These are phyloP conservation scores for Oreocharis arfaki DNA, from an alignment of 2,113 vertebrate genomes.

Conservation along the genomic window DNA sequence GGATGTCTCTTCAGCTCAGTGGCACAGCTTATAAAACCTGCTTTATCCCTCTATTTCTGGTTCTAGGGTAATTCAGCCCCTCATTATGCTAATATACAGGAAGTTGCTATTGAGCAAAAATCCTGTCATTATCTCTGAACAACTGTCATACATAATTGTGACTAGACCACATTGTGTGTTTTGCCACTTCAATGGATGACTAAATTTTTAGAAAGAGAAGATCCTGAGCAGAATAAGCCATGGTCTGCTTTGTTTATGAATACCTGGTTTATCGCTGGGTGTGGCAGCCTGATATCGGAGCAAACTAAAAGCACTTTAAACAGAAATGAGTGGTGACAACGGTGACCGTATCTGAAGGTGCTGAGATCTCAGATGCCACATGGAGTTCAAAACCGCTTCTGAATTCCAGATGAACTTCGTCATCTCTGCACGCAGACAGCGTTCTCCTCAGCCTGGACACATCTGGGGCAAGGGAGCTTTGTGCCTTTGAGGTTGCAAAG, in stretches of 20 bases:
- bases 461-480: neutral
- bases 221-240: neutral
- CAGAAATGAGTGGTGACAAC: neutral
- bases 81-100: neutral
- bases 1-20: neutral
- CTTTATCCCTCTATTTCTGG: neutral
- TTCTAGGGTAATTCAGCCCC: neutral
- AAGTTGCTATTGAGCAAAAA: neutral
- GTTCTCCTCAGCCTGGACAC: neutral
- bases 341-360: neutral
- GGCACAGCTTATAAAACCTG: neutral
- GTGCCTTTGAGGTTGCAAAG: neutral
- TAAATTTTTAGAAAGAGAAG: neutral
- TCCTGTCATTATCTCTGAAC: neutral
- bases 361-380: fast-evolving
- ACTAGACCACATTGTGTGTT: neutral
- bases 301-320: neutral
- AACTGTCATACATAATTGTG: neutral
- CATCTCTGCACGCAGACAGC: neutral
- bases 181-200: neutral
- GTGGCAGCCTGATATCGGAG: neutral
- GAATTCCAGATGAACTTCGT: fast-evolving
- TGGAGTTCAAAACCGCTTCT: neutral
- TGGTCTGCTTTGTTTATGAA: neutral
- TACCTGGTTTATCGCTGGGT: neutral